These are phyloP conservation scores for Gallinago jamesoni DNA, from an alignment of 2,113 vertebrate species.

Conservation along the genomic window DNA sequence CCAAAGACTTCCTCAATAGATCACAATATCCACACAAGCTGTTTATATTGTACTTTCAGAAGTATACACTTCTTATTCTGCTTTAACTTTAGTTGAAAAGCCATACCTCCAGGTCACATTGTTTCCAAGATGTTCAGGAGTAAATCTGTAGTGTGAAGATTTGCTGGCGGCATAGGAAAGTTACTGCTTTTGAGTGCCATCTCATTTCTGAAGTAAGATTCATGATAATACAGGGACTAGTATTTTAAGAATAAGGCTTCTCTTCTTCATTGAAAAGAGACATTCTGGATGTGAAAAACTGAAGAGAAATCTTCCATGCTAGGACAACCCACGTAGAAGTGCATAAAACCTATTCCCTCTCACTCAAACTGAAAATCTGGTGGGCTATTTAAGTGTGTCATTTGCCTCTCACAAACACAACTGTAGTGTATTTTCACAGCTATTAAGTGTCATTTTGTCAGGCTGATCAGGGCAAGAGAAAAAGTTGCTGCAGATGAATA, in stretches of 20 bases:
- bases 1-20: background rate
- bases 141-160: background rate
- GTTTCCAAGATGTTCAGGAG: background rate
- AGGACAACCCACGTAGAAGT: background rate
- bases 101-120: background rate
- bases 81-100: background rate
- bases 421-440: background rate
- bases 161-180: background rate
- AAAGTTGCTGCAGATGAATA: background rate
- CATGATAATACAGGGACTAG: background rate
- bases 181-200: background rate
- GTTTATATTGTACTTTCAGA: background rate
- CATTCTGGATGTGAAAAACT: background rate
- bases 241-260: background rate
- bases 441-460: background rate
- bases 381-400: background rate
- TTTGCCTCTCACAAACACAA: background rate
- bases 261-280: background rate
- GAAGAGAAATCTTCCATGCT: background rate
- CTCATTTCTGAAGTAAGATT: background rate
- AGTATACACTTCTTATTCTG: background rate
- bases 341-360: background rate
- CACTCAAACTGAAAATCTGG: background rate
- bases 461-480: background rate
- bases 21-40: background rate